A percentile compares a stretch with the other conserved stretches of the same genome.
Conservation (phyloP, 2,888 invertebrate genomes). For the Clepsis dumicolana region DNA sequence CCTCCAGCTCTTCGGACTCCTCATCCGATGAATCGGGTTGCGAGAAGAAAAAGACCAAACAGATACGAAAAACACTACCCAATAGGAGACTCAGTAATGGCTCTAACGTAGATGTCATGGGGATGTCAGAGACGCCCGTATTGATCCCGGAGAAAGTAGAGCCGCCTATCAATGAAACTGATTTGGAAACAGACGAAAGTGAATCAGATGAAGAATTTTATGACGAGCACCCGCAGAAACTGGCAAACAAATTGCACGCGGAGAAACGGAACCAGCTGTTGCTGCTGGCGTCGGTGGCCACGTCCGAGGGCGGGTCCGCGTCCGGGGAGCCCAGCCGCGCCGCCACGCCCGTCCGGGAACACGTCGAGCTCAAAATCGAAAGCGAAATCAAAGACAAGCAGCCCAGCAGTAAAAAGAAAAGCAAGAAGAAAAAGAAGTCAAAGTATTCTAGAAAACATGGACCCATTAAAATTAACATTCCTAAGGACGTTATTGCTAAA, state of each 20-base stretch:
- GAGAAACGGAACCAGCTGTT: constrained; percentile 91
- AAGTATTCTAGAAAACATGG: constrained; percentile 78
- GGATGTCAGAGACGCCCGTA: constrained; percentile 79
- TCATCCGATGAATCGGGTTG: constrained; percentile 75
- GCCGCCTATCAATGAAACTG: constrained; percentile 91
- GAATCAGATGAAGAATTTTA: constrained; percentile 96
- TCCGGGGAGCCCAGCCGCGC: constrained; percentile 88
- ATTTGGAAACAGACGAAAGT: constrained; percentile 93
- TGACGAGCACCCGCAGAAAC: constrained; percentile 92
- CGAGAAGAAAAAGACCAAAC: constrained; percentile 77
- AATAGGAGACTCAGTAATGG: constrained; percentile 76
- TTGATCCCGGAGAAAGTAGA: constrained; percentile 83
- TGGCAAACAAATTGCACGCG: constrained; percentile 90
- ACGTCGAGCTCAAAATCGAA: constrained; percentile 67
- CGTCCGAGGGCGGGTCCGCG: constrained; percentile 85
- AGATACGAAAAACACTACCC: constrained; percentile 69
- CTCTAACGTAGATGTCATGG: constrained; percentile 85
- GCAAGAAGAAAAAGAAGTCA: constrained; percentile 88
- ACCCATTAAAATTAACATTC: constrained; percentile 87
- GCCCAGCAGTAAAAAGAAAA: constrained; percentile 87
- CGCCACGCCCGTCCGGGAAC: constrained; percentile 84
- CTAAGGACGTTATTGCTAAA: constrained; percentile 78
- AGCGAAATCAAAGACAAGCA: constrained; percentile 65
- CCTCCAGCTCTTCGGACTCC: constrained; percentile 86
- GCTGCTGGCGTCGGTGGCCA: constrained; percentile 87